A percentile compares a stretch with the other conserved stretches of the same genome.
Evolutionary conservation across 2,797 vertebrate genomes (phyloP).

Genomic region (Ptychobarbus kaznakovi): DNA sequence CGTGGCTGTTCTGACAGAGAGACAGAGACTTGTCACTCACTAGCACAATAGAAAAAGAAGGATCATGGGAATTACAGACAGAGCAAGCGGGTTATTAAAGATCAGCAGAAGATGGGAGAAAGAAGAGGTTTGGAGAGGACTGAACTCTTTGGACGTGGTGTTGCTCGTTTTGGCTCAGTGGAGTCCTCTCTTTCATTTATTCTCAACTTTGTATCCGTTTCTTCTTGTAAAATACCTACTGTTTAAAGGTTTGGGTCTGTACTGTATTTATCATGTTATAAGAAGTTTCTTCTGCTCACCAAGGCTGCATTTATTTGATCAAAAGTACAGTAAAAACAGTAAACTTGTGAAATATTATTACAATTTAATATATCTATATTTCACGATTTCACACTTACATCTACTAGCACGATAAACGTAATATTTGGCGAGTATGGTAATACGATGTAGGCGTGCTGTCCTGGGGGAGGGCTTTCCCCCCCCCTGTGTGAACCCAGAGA

Average conservation of each 20-base stretch:
- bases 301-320: not conserved
- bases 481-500: no score
- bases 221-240: not conserved
- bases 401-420: no score
- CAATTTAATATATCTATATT: not conserved
- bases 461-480: no score
- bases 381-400: no score
- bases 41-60: slow-evolving; percentile 74
- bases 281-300: not conserved
- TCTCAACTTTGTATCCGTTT: not conserved
- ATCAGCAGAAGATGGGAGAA: slow-evolving; percentile 54
- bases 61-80: slow-evolving; percentile 77
- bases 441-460: no score
- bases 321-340: not conserved
- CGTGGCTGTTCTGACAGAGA: slow-evolving; percentile 70
- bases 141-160: not conserved
- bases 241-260: not conserved
- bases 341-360: not conserved
- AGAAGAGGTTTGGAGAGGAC: slow-evolving; percentile 51
- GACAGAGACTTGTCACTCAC: slow-evolving; percentile 68
- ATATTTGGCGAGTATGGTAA: no score
- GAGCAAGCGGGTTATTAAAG: not conserved
- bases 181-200: not conserved
- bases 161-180: not conserved
- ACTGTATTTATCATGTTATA: not conserved